Conservation (phyloP, 2,888 invertebrate species). For the Tenthredo scrophulariae region DNA sequence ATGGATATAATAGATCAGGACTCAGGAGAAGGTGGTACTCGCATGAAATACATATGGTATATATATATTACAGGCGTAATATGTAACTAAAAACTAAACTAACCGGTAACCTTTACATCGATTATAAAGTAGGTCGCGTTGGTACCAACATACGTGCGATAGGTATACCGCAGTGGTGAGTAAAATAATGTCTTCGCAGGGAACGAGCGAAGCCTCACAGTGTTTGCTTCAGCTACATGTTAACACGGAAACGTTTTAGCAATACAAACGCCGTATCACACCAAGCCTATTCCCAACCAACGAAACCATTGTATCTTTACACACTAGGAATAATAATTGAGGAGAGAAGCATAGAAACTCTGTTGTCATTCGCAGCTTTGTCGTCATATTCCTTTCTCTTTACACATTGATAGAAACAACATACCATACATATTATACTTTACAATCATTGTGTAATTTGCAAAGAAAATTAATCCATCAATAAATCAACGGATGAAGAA, state of each 20-base stretch:
- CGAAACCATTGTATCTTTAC: not conserved
- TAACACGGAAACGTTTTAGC: conserved; percentile 6
- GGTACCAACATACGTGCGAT: not conserved
- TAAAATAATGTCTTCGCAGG: not conserved
- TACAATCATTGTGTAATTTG: not conserved
- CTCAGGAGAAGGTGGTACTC: not conserved
- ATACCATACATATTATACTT: not conserved
- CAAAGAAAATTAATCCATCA: not conserved
- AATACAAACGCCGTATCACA: not conserved
- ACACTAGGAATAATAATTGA: not conserved
- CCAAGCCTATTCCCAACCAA: not conserved
- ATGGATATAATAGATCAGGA: not conserved
- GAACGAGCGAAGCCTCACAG: not conserved
- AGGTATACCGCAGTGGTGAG: not conserved
- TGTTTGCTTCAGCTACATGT: conserved; percentile 2
- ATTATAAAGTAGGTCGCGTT: conserved; percentile 20
- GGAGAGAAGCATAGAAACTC: not conserved
- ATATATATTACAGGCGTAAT: too few species aligned
- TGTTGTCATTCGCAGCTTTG: not conserved
- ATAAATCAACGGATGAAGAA: not conserved
- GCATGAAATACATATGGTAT: not conserved
- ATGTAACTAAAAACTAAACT: conserved; percentile 15
- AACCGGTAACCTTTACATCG: not conserved
- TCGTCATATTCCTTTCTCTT: not conserved
- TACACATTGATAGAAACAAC: conserved; percentile 11